phyloP scores from a whole-genome alignment of 1,140 invertebrate genomes.

The Neelides sp. region DNA sequence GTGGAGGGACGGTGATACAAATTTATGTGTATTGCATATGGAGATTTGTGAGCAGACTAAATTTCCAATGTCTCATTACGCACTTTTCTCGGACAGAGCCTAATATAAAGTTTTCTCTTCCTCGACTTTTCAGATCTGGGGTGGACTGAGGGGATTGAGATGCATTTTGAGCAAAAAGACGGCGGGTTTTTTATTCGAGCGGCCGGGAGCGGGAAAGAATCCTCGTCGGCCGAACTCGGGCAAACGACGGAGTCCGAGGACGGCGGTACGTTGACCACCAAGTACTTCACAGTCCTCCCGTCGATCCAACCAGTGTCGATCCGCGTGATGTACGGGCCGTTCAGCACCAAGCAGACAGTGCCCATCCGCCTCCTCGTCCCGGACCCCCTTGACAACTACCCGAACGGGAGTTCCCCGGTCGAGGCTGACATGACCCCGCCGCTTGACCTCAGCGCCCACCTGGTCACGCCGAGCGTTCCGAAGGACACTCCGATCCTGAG shows the following conservation, averaged over 20 bases:
- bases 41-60: too few relatives aligned
- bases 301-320: conserved; percentile 73
- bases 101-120: not conserved
- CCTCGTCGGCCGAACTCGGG: conserved; percentile 1
- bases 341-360: conserved; percentile 82
- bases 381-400: conserved; percentile 48
- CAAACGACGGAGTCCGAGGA: conserved; percentile 10
- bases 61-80: too few relatives aligned
- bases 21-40: too few relatives aligned
- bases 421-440: conserved; percentile 29
- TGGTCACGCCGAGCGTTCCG: conserved; percentile 68
- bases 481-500: conserved; percentile 72
- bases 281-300: conserved; percentile 72
- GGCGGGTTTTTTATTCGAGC: conserved; percentile 63
- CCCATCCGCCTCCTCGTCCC: conserved; percentile 76
- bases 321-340: conserved; percentile 76
- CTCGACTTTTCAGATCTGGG: conserved; percentile 5
- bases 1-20: too few relatives aligned
- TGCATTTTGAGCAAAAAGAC: conserved; percentile 78
- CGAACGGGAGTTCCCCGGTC: conserved; percentile 18
- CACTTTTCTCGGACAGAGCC: not conserved
- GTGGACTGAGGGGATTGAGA: conserved; percentile 42
- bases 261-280: conserved; percentile 28
- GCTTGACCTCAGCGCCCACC: conserved; percentile 74
- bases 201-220: conserved; percentile 15